phyloP scores from a whole-genome alignment of 2,888 invertebrate genomes.

The Cotesia congregata region DNA sequence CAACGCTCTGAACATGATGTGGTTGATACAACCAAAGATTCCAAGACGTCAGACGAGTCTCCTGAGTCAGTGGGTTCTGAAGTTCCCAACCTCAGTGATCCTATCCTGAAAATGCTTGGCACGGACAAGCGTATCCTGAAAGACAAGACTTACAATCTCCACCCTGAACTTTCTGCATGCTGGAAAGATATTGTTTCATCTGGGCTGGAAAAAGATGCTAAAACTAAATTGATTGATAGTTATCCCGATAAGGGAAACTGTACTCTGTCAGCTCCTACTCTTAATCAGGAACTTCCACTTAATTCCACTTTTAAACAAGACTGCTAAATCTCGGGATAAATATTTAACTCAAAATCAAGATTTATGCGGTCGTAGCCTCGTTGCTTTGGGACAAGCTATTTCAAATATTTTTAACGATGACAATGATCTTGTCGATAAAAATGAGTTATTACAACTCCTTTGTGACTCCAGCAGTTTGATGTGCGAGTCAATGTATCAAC shows the following conservation, averaged over 20 bases:
- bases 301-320: conserved; percentile 34
- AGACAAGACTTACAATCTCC: too few relatives aligned
- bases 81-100: neutral
- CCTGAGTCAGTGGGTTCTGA: neutral
- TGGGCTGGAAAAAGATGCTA: too few relatives aligned
- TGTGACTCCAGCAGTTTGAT: conserved; percentile 1
- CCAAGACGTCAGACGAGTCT: neutral
- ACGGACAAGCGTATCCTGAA: too few relatives aligned
- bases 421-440: conserved; percentile 30
- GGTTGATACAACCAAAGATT: neutral
- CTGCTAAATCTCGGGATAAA: neutral
- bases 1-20: too few relatives aligned
- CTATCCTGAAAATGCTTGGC: too few relatives aligned
- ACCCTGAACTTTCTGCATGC: too few relatives aligned
- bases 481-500: neutral
- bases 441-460: neutral
- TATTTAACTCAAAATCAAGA: conserved; percentile 20
- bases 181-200: too few relatives aligned
- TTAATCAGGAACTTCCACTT: conserved; percentile 42
- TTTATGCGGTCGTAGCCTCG: neutral
- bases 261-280: conserved; percentile 22
- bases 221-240: too few relatives aligned
- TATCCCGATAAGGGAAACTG: conserved; percentile 36
- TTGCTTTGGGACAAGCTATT: conserved; percentile 33
- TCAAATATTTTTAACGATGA: conserved; percentile 35